A percentile compares a stretch with the other conserved stretches of the same genome.
Conservation (phyloP, 2,797 vertebrate species). For the Triplophysa bombifrons region DNA sequence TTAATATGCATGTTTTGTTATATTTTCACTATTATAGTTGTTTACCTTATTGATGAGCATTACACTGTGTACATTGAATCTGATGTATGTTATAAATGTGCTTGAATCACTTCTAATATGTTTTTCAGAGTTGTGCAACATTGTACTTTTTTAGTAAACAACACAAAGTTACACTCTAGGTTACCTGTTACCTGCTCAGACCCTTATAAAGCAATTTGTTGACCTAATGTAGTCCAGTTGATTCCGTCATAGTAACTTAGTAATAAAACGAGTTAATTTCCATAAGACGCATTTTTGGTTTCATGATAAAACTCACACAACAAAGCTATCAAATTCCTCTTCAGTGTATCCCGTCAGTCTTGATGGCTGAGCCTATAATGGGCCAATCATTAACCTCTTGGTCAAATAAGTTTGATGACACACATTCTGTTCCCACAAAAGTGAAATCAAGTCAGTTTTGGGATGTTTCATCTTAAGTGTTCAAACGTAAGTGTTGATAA, state of each 20-base stretch:
- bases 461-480: background rate
- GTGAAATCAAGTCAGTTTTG: constrained; percentile 25
- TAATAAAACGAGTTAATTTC: background rate
- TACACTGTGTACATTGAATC: background rate
- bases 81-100: background rate
- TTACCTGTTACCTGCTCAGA: background rate
- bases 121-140: background rate
- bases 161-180: too few relatives aligned
- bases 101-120: constrained; percentile 15
- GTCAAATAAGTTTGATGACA: constrained; percentile 44
- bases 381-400: constrained; percentile 41
- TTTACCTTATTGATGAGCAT: background rate
- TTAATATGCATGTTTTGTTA: background rate
- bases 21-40: background rate
- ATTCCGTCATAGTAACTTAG: background rate
- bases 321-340: background rate
- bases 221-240: background rate
- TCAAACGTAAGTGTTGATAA: background rate
- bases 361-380: constrained; percentile 8
- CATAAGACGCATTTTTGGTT: background rate
- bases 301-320: background rate
- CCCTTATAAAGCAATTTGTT: background rate
- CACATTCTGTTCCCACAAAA: constrained; percentile 40
- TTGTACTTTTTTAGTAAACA: too few relatives aligned
- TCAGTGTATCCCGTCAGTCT: background rate